phyloP scores from a whole-genome alignment of 2,888 invertebrate species.

The Drosophila paranaensis region DNA sequence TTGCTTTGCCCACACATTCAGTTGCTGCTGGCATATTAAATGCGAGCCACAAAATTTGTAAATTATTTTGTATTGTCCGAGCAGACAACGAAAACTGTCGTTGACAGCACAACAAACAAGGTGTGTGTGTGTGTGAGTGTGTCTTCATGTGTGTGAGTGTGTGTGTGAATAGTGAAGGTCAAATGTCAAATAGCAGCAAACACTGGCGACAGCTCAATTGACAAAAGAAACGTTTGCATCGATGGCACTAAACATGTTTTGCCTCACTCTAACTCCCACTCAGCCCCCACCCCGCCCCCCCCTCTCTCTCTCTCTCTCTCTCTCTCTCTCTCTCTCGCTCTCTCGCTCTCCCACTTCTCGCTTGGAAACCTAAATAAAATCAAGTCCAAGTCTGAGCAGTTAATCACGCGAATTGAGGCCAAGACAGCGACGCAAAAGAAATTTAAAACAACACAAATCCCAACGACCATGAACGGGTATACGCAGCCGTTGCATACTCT shows the following conservation, averaged over 20 bases:
- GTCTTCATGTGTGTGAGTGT: slow-evolving; percentile 3
- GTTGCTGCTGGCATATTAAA: slow-evolving; percentile 26
- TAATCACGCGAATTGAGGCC: slow-evolving; percentile 62
- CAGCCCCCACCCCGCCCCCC: too few species aligned
- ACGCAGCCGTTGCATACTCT: background rate
- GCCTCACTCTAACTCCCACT: background rate
- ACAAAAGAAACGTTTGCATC: slow-evolving; percentile 48
- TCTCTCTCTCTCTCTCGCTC: too few species aligned
- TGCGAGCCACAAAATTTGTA: slow-evolving; percentile 52
- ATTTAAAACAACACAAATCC: background rate
- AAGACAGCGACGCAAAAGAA: slow-evolving; percentile 16
- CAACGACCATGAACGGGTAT: background rate
- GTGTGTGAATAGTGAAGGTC: slow-evolving; percentile 43
- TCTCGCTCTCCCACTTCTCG: background rate
- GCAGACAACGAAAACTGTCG: slow-evolving; percentile 47
- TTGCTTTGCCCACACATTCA: slow-evolving; percentile 17
- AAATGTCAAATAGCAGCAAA: slow-evolving; percentile 42
- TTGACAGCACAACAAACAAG: slow-evolving; percentile 42
- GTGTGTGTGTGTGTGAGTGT: slow-evolving; percentile 13
- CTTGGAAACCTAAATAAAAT: slow-evolving; percentile 8
- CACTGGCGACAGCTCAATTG: slow-evolving; percentile 45
- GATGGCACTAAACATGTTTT: slow-evolving; percentile 33
- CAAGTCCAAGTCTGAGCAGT: slow-evolving; percentile 58
- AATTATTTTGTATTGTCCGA: slow-evolving; percentile 55
- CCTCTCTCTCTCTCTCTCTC: too few species aligned